Evolutionary conservation across 2,797 vertebrate genomes (phyloP).

Genomic region (Urophycis tenuis): DNA sequence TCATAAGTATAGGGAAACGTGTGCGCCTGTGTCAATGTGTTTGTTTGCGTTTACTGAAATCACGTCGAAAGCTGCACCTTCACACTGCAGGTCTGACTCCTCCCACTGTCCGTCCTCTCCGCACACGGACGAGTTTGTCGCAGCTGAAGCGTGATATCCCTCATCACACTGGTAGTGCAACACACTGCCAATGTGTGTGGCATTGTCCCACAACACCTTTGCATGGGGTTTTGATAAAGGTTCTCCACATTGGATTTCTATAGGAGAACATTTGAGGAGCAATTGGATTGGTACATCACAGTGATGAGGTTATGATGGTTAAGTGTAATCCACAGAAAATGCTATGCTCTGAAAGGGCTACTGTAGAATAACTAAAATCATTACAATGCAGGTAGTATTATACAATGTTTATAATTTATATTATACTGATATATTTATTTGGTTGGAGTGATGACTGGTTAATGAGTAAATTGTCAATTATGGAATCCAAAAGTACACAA

Average conservation of each 20-base stretch:
- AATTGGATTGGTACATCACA: background rate
- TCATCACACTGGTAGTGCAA: slow-evolving; percentile 71
- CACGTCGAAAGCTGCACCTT: slow-evolving; percentile 60
- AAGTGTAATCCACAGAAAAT: no score
- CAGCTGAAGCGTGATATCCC: slow-evolving; percentile 59
- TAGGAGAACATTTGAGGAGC: slow-evolving; percentile 36
- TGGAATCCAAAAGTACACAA: background rate
- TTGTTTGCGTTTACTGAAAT: background rate
- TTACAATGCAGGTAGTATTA: background rate
- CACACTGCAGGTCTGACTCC: slow-evolving; percentile 60
- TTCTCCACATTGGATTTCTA: slow-evolving; percentile 72
- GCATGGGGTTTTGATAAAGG: slow-evolving; percentile 65
- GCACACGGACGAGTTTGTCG: slow-evolving; percentile 52
- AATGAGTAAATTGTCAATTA: background rate
- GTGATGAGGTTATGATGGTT: background rate
- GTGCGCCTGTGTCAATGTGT: background rate
- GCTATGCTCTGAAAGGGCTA: no score
- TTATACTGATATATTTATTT: background rate
- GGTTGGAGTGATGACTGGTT: no score
- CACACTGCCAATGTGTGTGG: slow-evolving; percentile 56
- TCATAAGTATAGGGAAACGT: background rate
- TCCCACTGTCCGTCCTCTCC: slow-evolving; percentile 59
- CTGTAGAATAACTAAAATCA: background rate
- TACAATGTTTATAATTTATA: background rate
- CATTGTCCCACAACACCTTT: slow-evolving; percentile 66